Evolutionary conservation across 2,888 invertebrate species (phyloP).

Genomic region (Stenurella melanura): DNA sequence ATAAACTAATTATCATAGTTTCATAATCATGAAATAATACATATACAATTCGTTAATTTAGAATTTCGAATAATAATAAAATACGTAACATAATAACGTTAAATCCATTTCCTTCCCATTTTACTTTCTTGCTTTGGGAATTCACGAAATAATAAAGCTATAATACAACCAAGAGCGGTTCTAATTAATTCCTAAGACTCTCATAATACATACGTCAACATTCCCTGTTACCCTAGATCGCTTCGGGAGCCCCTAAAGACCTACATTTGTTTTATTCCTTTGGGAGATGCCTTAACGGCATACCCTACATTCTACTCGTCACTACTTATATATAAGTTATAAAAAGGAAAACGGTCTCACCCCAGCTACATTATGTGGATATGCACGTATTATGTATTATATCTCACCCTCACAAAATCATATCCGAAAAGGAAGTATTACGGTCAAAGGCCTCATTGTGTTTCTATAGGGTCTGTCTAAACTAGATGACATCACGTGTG

Average conservation of each 20-base stretch:
- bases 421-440: constrained; percentile 21
- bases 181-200: not conserved
- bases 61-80: too few species aligned
- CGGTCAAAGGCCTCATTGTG: constrained; percentile 8
- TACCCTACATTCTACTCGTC: constrained; percentile 22
- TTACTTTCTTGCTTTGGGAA: not conserved
- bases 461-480: not conserved
- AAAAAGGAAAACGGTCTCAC: constrained; percentile 34
- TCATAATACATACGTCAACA: constrained; percentile 13
- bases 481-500: not conserved
- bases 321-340: constrained; percentile 21
- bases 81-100: too few species aligned
- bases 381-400: constrained; percentile 23
- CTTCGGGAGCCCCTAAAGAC: not conserved
- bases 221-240: constrained; percentile 10
- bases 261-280: constrained; percentile 2
- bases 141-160: not conserved
- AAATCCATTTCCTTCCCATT: too few species aligned
- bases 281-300: not conserved
- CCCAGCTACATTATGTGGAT: constrained; percentile 30
- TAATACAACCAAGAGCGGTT: not conserved
- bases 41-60: too few species aligned
- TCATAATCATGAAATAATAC: too few species aligned
- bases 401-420: constrained; percentile 29
- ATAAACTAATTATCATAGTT: too few species aligned